Percentiles rank a stretch among this genome's conserved stretches.
Evolutionary conservation across 2,113 vertebrate genomes (phyloP).

Genomic region (Lampris incognitus): DNA sequence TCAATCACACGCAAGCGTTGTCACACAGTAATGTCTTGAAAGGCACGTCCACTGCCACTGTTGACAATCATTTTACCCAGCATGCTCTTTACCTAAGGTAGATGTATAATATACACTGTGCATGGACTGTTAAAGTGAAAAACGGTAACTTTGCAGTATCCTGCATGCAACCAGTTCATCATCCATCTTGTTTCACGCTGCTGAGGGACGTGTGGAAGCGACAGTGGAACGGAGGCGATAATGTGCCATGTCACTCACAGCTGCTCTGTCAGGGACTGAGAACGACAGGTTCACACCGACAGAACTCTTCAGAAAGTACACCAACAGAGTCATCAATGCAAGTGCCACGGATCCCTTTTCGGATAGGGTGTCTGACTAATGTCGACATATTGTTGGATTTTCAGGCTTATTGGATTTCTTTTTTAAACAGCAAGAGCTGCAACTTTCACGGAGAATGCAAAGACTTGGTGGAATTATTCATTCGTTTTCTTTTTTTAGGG

Average conservation of each 20-base stretch:
- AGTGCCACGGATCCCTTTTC: constrained; percentile 21
- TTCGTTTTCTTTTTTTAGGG: too few species aligned
- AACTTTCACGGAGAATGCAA: too few species aligned
- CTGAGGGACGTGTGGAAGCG: constrained; percentile 66
- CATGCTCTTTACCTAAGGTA: constrained; percentile 1
- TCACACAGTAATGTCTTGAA: constrained; percentile 12
- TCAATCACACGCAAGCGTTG: constrained; percentile 6
- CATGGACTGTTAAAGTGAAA: constrained; percentile 11
- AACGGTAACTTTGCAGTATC: constrained; percentile 21
- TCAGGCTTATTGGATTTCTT: too few species aligned
- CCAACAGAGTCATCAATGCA: constrained; percentile 41
- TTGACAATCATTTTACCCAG: constrained; percentile 27
- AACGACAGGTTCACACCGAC: constrained; percentile 43
- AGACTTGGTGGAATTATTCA: too few species aligned
- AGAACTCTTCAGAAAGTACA: constrained; percentile 44
- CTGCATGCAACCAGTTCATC: constrained; percentile 35
- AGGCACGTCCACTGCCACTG: constrained; percentile 22
- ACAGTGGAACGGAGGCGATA: constrained; percentile 64
- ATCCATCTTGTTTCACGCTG: constrained; percentile 74
- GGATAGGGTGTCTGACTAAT: background rate
- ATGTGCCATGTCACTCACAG: constrained; percentile 70
- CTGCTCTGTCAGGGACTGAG: constrained; percentile 49
- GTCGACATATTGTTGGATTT: too few species aligned
- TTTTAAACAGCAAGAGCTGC: too few species aligned
- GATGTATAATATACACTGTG: constrained; percentile 23